Evolutionary conservation across 2,113 vertebrate species (phyloP).

Genomic region (Recurvirostra avosetta): DNA sequence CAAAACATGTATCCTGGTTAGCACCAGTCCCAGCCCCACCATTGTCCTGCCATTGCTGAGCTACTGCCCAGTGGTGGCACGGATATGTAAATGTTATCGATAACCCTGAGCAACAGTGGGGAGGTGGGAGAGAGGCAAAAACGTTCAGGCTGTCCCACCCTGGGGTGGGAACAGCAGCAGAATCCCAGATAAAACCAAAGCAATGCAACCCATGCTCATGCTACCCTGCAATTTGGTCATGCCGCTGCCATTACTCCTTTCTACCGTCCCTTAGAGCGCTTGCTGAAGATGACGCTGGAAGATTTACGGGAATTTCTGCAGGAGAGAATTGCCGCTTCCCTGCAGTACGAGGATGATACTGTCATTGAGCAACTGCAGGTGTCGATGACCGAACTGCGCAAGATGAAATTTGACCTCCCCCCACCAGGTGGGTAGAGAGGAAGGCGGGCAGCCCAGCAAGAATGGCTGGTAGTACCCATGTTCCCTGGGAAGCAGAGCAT

Average conservation of each 20-base stretch:
- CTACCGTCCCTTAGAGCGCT: constrained; percentile 63
- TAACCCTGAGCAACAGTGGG: background rate
- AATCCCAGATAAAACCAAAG: background rate
- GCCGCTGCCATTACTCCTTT: background rate
- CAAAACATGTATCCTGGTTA: background rate
- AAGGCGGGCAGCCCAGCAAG: background rate
- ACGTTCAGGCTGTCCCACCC: rapidly evolving
- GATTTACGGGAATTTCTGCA: constrained; percentile 87
- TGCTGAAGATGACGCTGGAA: constrained; percentile 82
- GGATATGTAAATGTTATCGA: background rate
- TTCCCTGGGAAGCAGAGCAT: background rate
- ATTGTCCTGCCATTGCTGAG: background rate
- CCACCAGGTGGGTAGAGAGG: constrained; percentile 75
- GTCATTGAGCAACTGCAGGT: constrained; percentile 81
- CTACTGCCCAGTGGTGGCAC: background rate
- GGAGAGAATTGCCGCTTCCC: constrained; percentile 77
- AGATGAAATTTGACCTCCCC: constrained; percentile 83
- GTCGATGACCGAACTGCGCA: constrained; percentile 79
- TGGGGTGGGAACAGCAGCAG: background rate
- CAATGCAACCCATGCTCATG: rapidly evolving
- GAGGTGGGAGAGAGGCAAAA: background rate
- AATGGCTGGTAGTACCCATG: rapidly evolving
- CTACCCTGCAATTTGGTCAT: background rate
- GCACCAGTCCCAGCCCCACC: background rate
- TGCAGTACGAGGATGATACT: constrained; percentile 75